Base-by-base conservation (phyloP, 2,113 vertebrate genomes). In the Heterotilapia buettikoferi region DNA sequence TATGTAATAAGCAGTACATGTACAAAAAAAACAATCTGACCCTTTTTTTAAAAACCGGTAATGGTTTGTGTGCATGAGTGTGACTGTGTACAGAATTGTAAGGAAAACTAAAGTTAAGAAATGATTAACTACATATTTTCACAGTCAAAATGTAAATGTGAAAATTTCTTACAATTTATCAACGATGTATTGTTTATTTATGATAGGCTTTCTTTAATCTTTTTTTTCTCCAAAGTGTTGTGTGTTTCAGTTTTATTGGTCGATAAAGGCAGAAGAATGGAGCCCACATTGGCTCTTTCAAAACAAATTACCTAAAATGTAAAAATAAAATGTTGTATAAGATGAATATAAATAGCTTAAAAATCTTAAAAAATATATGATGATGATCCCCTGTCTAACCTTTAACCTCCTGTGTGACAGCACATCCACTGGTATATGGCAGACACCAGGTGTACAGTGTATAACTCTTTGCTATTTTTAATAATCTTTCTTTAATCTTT, bases 221-320 rank as follows among this genome's bases (percentile, higher is more conserved):
- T 52, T 78, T 29, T 7, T 52, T 50, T 33, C 71, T 31, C 71
- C 45, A 50, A 33, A 78, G 16, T 52, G 73, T 4, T 78, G 73
- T 52, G 45, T 50, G 16, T 78, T 78, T 52, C 9, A 52, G 16
- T 2, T 52, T 78, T 13, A 50, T 47, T 50, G 26, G 45, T 8
- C 2, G 0, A 31, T 50, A 31, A 76, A n/a, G 26, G 16, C 3
- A 52, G 16, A 29, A 0, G 1, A 31, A 47, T 31, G 24, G 7
- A 31, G 6, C 26, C 45, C 73, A 78, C 5, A 52, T n/a, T 52
- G 16, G 10, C 45, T 78, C 26, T 52, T 11, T 78, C 45, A 52
- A 78, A 52, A 78, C 4, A 78, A 31, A 31, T 52, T 2, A 8
- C 26, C 45, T 1, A 8, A 78, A 78, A 33, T 45, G 9, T 78